Evolutionary conservation across 2,888 invertebrate genomes (phyloP), one percentile per base, ranked within the genome.

Genomic region (Adineta ricciae): DNA sequence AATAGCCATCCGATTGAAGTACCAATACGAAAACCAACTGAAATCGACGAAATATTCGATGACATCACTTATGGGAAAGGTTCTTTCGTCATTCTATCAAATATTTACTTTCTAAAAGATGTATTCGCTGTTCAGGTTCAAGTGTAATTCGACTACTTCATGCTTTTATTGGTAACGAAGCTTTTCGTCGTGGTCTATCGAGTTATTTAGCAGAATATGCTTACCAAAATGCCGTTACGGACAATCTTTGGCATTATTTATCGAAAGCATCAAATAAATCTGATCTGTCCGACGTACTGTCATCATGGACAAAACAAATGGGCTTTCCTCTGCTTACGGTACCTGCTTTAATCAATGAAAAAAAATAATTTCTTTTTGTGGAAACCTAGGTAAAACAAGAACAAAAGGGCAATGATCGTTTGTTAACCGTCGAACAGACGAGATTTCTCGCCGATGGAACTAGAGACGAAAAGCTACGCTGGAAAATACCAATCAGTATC

Each of bases 11-110:
- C 98, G 0, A 96, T 98, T 88, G 97, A 97, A 92, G 96, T 96
- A 84, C 84, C 87, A 84, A 24, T 73, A 36, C 27, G 52, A 0
- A 95, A 96, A 91, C 97, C 97, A 0, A 94, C 94, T 16, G 97
- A 97, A 91, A 94, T 97, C 86, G 96, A 96, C 91, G 96, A 97
- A 91, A 97, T 98, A 88, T 98, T 97, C 91, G 97, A 98, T 92
- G 94, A 95, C 88, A 97, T 98, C 88, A 96, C 97, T 54, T 98
- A 97, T 91, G 94, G 94, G 89, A 98, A 98, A 90, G 97, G 96
- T 7, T 32, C 19, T 4, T 2, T 1, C 27, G 1, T 32, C 24
- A 21, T 27, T 27, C 2, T 32, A 21, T 27, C 24, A 7, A 4
- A 11, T 14, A 27, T 27, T 64, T 32, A 8, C 1, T n/a, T 56